Conservation (phyloP, 2,113 vertebrate genomes). For the Boulengeromyrus knoepffleri region DNA sequence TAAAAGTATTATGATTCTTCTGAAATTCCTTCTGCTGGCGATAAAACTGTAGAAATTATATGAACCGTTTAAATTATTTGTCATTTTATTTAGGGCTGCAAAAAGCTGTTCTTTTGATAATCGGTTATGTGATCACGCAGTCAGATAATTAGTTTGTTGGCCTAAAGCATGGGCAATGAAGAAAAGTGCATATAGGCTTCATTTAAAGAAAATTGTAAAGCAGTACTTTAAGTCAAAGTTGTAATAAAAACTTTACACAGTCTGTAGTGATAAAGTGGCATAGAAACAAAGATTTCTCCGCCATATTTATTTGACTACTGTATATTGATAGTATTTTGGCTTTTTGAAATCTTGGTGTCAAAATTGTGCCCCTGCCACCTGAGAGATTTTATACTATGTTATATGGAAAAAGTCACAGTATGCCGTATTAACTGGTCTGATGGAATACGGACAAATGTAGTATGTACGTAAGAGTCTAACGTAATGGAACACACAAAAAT, state of each 20-base stretch:
- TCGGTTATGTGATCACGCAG: neutral
- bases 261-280: no score
- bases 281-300: no score
- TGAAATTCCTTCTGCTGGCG: neutral
- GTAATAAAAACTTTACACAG: neutral
- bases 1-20: neutral
- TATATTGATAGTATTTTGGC: no score
- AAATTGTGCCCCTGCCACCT: no score
- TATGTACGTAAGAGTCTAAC: neutral
- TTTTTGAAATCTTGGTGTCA: no score
- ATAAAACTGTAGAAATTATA: neutral
- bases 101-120: neutral
- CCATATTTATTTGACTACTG: no score
- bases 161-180: neutral
- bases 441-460: neutral
- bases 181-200: neutral
- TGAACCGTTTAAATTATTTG: neutral
- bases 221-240: neutral
- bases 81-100: neutral
- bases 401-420: neutral
- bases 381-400: neutral
- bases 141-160: neutral
- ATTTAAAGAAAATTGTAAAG: neutral
- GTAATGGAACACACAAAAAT: neutral
- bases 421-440: neutral